Base-by-base conservation (phyloP, 2,888 invertebrate genomes). In the Drosophila mimica region DNA sequence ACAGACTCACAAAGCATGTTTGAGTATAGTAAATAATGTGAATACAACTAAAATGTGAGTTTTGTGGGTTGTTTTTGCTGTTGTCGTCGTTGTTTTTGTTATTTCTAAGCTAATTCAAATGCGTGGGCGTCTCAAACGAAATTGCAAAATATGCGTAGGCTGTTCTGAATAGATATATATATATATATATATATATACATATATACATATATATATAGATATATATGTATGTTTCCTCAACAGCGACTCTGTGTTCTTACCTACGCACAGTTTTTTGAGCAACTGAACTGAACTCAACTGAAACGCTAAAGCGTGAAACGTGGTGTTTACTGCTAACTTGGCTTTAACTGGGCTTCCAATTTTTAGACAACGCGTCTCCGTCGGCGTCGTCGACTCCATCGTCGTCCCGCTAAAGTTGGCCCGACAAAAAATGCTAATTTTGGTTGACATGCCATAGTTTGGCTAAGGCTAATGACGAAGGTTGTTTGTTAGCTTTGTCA, bases 401-500 rank as follows among this genome's bases (percentile, higher is more conserved):
- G 36, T 31, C 58, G 57, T 57, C 56, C 64, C 67, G 61, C 71
- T 65, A 59, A 66, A 73, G 85, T 64, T 88, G 82, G 64, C 48
- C 62, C 59, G 30, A 51, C n/a, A 66, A 62, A 65, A 88, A 90
- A 91, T 88, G 90, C 90, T 88, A 91, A 88, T 91, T 91, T 88
- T 81, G 78, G 88, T 90, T 88, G 88, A 88, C 88, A 88, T 88
- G 88, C 88, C 88, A 90, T 88, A 88, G 91, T 88, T 88, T 88
- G 90, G 91, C 91, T 88, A 91, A 90, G 89, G 91, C 91, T 88
- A 88, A 88, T 88, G 88, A 91, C 84, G 90, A 88, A 86, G 91
- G 83, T 89, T 90, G 91, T 85, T 88, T 88, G 89, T 87, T 90
- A 77, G 84, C 87, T 88, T 75, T 86, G 85, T 86, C 89, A 84